Evolutionary conservation across 2,888 invertebrate species (phyloP).

Genomic region (Dasypogon diadema): DNA sequence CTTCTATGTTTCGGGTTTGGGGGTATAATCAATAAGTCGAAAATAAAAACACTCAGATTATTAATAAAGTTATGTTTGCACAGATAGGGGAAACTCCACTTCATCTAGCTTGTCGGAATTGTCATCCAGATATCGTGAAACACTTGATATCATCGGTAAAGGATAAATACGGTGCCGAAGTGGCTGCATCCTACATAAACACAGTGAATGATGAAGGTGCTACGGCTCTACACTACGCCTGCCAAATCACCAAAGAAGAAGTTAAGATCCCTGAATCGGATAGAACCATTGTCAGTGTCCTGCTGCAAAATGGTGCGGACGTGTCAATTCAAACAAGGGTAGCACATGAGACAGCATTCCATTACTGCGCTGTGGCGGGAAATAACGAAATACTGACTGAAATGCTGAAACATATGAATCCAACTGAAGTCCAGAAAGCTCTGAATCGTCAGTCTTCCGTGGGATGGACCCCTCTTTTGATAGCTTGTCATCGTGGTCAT

Average conservation of each 20-base stretch:
- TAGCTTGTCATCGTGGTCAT: constrained; percentile 96
- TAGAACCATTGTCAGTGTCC: constrained; percentile 88
- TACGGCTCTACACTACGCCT: constrained; percentile 94
- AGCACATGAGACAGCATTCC: constrained; percentile 93
- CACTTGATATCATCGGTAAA: constrained; percentile 88
- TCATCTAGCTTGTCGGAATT: constrained; percentile 91
- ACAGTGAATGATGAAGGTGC: constrained; percentile 92
- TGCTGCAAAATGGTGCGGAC: constrained; percentile 93
- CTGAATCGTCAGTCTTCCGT: constrained; percentile 94
- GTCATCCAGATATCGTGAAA: constrained; percentile 86
- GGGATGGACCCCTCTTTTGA: constrained; percentile 97
- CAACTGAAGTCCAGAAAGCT: constrained; percentile 91
- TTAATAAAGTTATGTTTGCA: not conserved
- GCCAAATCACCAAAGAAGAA: constrained; percentile 87
- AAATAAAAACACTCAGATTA: not conserved
- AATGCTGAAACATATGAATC: constrained; percentile 91
- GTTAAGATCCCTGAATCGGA: constrained; percentile 79
- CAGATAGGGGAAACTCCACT: constrained; percentile 95
- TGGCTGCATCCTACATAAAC: constrained; percentile 88
- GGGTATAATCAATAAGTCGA: not conserved
- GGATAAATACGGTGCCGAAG: constrained; percentile 79
- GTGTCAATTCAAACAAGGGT: constrained; percentile 86
- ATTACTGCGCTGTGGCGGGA: constrained; percentile 94
- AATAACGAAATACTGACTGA: constrained; percentile 95
- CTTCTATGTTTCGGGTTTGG: not conserved